Evolutionary conservation across 2,888 invertebrate genomes (phyloP).

Genomic region (Phaedon cochleariae): DNA sequence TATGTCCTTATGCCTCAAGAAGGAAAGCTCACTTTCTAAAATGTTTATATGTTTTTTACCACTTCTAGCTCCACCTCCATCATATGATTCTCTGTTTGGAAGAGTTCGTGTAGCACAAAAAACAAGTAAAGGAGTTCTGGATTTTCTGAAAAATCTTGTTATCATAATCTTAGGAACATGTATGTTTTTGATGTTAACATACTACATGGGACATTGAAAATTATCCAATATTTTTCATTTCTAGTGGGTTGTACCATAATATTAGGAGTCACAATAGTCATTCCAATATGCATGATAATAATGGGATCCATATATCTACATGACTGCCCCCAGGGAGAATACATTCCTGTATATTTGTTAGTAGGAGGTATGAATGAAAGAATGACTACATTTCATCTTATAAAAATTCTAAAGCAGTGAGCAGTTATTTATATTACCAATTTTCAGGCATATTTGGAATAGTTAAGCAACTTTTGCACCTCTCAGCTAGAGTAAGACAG

Average conservation of each 20-base stretch:
- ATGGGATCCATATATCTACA: constrained; percentile 71
- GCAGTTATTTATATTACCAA: not conserved
- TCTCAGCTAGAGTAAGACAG: constrained; percentile 66
- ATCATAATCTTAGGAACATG: constrained; percentile 70
- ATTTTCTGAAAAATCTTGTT: constrained; percentile 70
- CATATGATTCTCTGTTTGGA: constrained; percentile 74
- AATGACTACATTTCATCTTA: too few species aligned
- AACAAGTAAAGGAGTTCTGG: constrained; percentile 68
- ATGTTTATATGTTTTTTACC: not conserved
- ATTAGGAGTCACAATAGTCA: constrained; percentile 69
- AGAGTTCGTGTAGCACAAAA: constrained; percentile 70
- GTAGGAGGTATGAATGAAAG: constrained; percentile 65
- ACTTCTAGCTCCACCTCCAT: constrained; percentile 69
- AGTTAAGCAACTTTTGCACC: constrained; percentile 69
- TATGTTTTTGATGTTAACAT: constrained; percentile 57
- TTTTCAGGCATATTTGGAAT: constrained; percentile 69
- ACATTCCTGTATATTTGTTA: constrained; percentile 74
- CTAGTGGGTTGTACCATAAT: constrained; percentile 73
- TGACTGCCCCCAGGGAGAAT: constrained; percentile 72
- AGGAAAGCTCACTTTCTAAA: not conserved
- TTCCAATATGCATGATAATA: constrained; percentile 75
- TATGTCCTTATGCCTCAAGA: too few species aligned
- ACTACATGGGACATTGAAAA: not conserved
- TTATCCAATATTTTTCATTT: not conserved
- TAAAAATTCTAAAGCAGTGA: not conserved